Percentiles rank a stretch among this genome's conserved stretches.
These are phyloP conservation scores for Barypeithes pellucidus DNA, from an alignment of 2,888 invertebrate genomes.

Conservation along the genomic window DNA sequence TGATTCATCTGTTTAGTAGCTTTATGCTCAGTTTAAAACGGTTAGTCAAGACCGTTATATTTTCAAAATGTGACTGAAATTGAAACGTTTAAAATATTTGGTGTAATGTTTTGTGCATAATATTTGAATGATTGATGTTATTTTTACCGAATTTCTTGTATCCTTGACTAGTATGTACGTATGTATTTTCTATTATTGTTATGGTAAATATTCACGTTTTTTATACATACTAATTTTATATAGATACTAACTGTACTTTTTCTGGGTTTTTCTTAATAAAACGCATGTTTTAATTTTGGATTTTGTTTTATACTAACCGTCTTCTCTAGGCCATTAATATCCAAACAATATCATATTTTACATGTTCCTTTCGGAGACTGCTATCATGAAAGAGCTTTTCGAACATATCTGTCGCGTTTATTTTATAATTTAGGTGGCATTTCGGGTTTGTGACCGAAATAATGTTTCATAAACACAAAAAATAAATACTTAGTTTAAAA, in stretches of 20 bases:
- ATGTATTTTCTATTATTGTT: background rate
- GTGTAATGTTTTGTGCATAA: background rate
- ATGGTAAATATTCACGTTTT: too few relatives aligned
- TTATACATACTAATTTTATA: background rate
- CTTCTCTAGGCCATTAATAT: background rate
- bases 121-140: background rate
- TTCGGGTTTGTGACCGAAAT: too few relatives aligned
- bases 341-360: constrained; percentile 1
- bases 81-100: too few relatives aligned
- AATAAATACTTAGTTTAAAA: too few relatives aligned
- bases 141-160: background rate
- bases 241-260: constrained; percentile 2
- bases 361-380: background rate
- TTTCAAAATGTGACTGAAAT: constrained; percentile 4
- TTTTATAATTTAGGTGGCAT: too few relatives aligned
- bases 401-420: too few relatives aligned
- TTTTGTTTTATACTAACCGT: constrained; percentile 17
- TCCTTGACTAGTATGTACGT: constrained; percentile 4
- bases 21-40: background rate
- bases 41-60: background rate
- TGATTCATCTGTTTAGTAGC: background rate
- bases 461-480: too few relatives aligned
- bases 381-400: too few relatives aligned
- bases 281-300: constrained; percentile 13
- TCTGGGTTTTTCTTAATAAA: background rate